These are phyloP conservation scores for Ptilodon capucinus DNA, from an alignment of 2,888 invertebrate genomes.

Conservation along the genomic window DNA sequence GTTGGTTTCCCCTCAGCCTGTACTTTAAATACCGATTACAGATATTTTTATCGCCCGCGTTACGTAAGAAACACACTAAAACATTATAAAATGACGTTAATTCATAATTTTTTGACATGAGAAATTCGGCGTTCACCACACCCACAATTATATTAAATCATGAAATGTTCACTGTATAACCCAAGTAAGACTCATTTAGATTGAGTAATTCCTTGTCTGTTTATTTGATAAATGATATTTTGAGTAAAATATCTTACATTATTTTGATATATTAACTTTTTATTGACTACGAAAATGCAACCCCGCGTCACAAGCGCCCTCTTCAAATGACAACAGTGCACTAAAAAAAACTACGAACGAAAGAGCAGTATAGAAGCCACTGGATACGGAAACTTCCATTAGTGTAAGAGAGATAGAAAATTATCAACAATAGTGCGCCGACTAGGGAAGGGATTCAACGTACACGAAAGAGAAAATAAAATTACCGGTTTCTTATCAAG, in stretches of 20 bases:
- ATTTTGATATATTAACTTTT: constrained; percentile 8
- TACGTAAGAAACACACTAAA: constrained; percentile 37
- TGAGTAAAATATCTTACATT: constrained; percentile 5
- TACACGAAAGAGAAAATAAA: constrained; percentile 21
- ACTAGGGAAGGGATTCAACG: constrained; percentile 41
- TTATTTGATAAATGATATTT: background rate
- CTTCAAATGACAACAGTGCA: constrained; percentile 63
- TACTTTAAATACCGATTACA: constrained; percentile 8
- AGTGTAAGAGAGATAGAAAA: constrained; percentile 46
- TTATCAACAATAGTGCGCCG: constrained; percentile 12
- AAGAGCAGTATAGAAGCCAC: constrained; percentile 34
- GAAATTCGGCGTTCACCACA: constrained; percentile 66
- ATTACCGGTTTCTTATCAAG: constrained; percentile 62
- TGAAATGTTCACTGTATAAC: constrained; percentile 21
- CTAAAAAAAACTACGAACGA: constrained; percentile 52
- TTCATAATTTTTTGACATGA: constrained; percentile 48
- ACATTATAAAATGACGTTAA: constrained; percentile 53
- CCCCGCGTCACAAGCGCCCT: constrained; percentile 49
- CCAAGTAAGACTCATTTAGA: background rate
- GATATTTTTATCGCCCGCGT: constrained; percentile 20
- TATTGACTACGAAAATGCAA: constrained; percentile 23
- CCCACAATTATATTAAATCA: constrained; percentile 57
- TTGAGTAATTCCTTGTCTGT: background rate
- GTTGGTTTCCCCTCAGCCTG: constrained; percentile 20
- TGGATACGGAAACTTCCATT: background rate